These are phyloP conservation scores for Excalfactoria chinensis DNA, from an alignment of 2,113 vertebrate species.

Conservation along the genomic window DNA sequence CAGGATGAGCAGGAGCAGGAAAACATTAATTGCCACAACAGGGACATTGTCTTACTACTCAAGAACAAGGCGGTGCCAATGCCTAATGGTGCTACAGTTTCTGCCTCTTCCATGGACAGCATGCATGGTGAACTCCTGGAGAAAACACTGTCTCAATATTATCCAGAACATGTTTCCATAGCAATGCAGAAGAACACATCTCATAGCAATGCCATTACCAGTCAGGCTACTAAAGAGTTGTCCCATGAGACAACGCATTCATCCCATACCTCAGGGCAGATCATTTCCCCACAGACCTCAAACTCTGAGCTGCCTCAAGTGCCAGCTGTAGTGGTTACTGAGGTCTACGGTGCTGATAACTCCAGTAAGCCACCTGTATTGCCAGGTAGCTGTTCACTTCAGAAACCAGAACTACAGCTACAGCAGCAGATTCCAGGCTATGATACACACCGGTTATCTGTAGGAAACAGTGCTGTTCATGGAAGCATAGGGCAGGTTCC, in stretches of 20 bases:
- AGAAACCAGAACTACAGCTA: conserved; percentile 76
- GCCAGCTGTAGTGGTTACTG: conserved; percentile 78
- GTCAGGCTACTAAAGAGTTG: conserved; percentile 81
- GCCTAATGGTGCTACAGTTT: conserved; percentile 91
- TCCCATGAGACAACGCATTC: conserved; percentile 81
- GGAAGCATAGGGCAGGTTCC: conserved; percentile 71
- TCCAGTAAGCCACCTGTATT: conserved; percentile 77
- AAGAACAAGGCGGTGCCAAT: conserved; percentile 86
- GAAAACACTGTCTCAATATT: conserved; percentile 91
- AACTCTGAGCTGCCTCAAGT: conserved; percentile 84
- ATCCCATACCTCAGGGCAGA: conserved; percentile 92
- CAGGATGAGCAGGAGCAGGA: conserved; percentile 79
- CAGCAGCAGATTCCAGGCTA: conserved; percentile 72
- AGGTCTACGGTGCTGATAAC: conserved; percentile 75
- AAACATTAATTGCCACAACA: conserved; percentile 81
- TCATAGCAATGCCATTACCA: conserved; percentile 83
- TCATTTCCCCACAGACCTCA: conserved; percentile 83
- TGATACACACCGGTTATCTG: conserved; percentile 58
- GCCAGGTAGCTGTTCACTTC: conserved; percentile 79
- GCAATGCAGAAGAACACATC: conserved; percentile 86
- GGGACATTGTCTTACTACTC: conserved; percentile 84
- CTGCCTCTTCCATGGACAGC: conserved; percentile 87
- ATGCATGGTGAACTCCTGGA: conserved; percentile 87
- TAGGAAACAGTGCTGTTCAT: conserved; percentile 63
- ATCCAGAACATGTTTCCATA: conserved; percentile 90